These are phyloP conservation scores for Leuctra nigra DNA, from an alignment of 2,888 invertebrate genomes.

Conservation along the genomic window DNA sequence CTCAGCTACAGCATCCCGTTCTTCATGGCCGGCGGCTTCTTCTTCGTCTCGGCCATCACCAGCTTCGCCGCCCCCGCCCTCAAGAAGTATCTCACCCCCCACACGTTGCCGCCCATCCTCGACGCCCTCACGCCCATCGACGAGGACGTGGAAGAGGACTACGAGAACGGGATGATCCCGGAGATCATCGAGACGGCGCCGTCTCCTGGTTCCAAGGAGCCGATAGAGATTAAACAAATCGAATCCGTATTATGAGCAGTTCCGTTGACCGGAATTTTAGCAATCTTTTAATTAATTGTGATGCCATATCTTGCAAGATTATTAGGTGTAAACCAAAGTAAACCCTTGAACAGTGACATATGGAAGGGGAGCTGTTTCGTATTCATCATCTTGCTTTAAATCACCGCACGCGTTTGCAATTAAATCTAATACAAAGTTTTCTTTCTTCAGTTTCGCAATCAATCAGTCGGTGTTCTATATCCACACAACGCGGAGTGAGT, in stretches of 20 bases:
- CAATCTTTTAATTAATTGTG: neutral
- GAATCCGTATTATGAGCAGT: constrained; percentile 58
- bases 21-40: constrained; percentile 84
- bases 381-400: too few species aligned
- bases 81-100: constrained; percentile 48
- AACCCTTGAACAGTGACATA: too few species aligned
- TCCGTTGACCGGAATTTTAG: neutral
- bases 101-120: constrained; percentile 54
- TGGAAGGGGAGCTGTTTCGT: too few species aligned
- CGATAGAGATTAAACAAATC: constrained; percentile 57
- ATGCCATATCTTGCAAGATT: neutral
- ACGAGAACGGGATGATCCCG: constrained; percentile 63
- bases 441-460: too few species aligned
- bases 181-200: constrained; percentile 74
- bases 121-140: constrained; percentile 78
- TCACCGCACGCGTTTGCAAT: too few species aligned
- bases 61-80: constrained; percentile 77
- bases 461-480: too few species aligned
- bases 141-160: constrained; percentile 56
- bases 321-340: neutral
- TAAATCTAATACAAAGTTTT: too few species aligned
- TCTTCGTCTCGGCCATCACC: constrained; percentile 74
- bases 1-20: constrained; percentile 80
- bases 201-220: constrained; percentile 43
- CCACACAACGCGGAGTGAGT: too few species aligned